Conservation (phyloP, 2,797 vertebrate species). For the Morelia viridis region DNA sequence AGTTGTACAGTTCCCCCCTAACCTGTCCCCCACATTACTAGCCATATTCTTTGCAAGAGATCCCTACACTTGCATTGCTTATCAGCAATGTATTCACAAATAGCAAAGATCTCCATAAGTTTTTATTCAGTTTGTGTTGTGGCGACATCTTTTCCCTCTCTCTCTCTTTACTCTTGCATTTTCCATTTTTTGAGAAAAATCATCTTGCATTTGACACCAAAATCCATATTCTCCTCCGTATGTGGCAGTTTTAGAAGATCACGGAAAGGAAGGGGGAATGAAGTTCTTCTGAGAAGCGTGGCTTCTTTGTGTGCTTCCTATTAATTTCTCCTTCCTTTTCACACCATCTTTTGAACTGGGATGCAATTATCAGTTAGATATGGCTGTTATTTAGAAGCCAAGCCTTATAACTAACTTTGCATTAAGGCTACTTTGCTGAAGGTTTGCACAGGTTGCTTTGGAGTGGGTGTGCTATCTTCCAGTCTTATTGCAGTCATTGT, state of each 20-base stretch:
- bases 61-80: background rate
- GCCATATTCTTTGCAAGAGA: no score
- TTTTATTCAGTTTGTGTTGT: slow-evolving; percentile 3
- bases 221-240: background rate
- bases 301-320: background rate
- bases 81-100: background rate
- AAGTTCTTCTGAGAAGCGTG: background rate
- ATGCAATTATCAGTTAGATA: slow-evolving; percentile 21
- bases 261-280: background rate
- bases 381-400: background rate
- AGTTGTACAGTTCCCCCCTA: no score
- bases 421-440: background rate
- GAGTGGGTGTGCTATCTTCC: background rate
- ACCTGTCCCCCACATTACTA: no score
- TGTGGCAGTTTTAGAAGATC: background rate
- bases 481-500: slow-evolving; percentile 7
- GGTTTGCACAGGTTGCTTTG: background rate
- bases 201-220: background rate
- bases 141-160: background rate
- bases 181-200: background rate
- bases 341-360: background rate
- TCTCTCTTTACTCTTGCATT: background rate
- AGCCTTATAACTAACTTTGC: slow-evolving; percentile 4
- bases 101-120: background rate
- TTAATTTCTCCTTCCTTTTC: background rate